These are phyloP conservation scores for Tetrao urogallus DNA, from an alignment of 2,113 vertebrate genomes.

Conservation along the genomic window DNA sequence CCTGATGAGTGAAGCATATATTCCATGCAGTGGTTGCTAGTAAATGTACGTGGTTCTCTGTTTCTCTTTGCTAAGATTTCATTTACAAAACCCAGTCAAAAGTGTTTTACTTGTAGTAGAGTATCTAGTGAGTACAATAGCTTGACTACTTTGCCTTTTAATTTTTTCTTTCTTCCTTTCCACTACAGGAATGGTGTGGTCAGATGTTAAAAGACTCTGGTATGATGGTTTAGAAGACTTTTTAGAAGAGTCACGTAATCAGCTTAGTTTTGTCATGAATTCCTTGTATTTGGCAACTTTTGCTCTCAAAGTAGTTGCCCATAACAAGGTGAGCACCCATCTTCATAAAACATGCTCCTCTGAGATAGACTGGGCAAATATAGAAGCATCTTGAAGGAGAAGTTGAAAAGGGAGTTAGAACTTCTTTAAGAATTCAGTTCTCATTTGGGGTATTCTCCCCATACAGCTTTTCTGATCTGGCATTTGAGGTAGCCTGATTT, in stretches of 20 bases:
- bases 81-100: neutral
- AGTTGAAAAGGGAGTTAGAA: neutral
- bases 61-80: neutral
- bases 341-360: neutral
- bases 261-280: conserved; percentile 99
- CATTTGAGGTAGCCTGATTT: neutral
- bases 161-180: neutral
- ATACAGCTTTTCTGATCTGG: neutral
- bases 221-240: conserved; percentile 98
- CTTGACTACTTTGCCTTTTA: neutral
- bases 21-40: neutral
- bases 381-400: neutral
- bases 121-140: neutral
- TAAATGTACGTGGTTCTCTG: neutral
- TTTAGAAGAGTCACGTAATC: conserved; percentile 96
- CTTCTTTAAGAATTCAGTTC: neutral
- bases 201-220: conserved; percentile 97
- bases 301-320: conserved; percentile 95
- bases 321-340: conserved; percentile 88
- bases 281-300: conserved; percentile 97
- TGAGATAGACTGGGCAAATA: neutral
- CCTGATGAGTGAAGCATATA: neutral
- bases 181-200: conserved; percentile 96
- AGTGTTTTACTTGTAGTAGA: neutral
- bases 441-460: neutral